Conservation (phyloP, 2,888 invertebrate genomes). For the Lathronympha strigana region DNA sequence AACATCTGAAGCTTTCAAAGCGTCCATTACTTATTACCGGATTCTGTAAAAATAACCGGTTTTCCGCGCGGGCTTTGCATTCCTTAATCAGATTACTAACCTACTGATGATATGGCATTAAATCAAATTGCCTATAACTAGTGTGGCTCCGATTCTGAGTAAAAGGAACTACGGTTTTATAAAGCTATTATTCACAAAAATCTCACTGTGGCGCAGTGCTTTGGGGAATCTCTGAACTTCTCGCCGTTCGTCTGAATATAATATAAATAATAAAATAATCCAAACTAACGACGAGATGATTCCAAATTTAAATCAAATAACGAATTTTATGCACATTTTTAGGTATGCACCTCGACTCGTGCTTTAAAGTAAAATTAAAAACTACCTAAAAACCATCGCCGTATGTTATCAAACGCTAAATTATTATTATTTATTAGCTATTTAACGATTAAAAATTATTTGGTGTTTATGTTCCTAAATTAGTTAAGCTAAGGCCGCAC, state of each 20-base stretch:
- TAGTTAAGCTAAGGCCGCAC: constrained; percentile 56
- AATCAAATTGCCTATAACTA: constrained; percentile 34
- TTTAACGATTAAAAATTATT: constrained; percentile 70
- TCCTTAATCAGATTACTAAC: constrained; percentile 28
- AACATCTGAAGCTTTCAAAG: neutral
- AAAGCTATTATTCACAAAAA: constrained; percentile 39
- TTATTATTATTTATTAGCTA: constrained; percentile 43
- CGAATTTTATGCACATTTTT: constrained; percentile 1
- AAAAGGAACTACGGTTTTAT: constrained; percentile 40
- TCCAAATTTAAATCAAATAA: constrained; percentile 6
- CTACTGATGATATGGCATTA: constrained; percentile 36
- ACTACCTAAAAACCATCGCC: constrained; percentile 31
- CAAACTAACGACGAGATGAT: constrained; percentile 2
- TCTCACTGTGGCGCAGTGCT: constrained; percentile 24
- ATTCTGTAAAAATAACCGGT: neutral
- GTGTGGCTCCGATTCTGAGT: constrained; percentile 31
- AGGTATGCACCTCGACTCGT: constrained; percentile 29
- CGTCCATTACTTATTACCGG: neutral
- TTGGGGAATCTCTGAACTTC: constrained; percentile 2
- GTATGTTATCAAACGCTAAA: constrained; percentile 40
- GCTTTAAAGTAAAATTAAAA: constrained; percentile 19
- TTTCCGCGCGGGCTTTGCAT: constrained; percentile 8
- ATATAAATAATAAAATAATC: neutral
- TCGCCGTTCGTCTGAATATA: neutral
- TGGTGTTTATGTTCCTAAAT: constrained; percentile 78